Evolutionary conservation across 2,797 vertebrate species (phyloP).

Genomic region (Pristis pectinata): DNA sequence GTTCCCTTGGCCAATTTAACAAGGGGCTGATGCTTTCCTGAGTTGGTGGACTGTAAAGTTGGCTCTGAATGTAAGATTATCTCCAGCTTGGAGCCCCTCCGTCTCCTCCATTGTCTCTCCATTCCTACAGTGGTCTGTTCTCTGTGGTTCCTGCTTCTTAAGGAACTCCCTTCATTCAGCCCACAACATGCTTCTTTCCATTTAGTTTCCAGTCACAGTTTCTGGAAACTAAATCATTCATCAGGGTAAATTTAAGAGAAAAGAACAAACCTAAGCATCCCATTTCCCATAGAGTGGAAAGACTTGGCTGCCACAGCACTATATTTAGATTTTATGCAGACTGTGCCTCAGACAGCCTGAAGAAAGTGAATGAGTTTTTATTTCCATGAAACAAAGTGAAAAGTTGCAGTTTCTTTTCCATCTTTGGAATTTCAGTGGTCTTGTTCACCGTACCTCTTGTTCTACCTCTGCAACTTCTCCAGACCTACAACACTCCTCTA

Average conservation of each 20-base stretch:
- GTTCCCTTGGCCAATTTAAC: neutral
- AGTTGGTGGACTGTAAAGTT: neutral
- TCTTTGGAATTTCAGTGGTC: neutral
- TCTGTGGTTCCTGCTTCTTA: neutral
- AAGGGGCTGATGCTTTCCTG: slow-evolving; percentile 22
- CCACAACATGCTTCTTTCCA: slow-evolving; percentile 15
- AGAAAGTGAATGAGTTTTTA: neutral
- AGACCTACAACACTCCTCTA: neutral
- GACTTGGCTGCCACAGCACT: neutral
- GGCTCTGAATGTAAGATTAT: neutral
- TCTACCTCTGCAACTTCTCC: neutral
- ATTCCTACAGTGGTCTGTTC: neutral
- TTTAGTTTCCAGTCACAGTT: slow-evolving; percentile 9
- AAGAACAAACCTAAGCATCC: slow-evolving; percentile 20
- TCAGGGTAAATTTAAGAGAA: slow-evolving; percentile 24
- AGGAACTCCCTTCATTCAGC: neutral
- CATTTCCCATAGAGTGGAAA: slow-evolving; percentile 13
- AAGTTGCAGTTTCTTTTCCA: neutral
- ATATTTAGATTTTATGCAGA: neutral
- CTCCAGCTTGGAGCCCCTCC: neutral
- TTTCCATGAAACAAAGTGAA: neutral
- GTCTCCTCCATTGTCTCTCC: slow-evolving; percentile 24
- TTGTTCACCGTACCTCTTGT: neutral
- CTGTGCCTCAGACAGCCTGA: neutral
- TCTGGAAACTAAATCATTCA: slow-evolving; percentile 29